A percentile compares a stretch with the other conserved stretches of the same genome.
Evolutionary conservation across 2,113 vertebrate species (phyloP).

Genomic region (Toxotes chatareus): DNA sequence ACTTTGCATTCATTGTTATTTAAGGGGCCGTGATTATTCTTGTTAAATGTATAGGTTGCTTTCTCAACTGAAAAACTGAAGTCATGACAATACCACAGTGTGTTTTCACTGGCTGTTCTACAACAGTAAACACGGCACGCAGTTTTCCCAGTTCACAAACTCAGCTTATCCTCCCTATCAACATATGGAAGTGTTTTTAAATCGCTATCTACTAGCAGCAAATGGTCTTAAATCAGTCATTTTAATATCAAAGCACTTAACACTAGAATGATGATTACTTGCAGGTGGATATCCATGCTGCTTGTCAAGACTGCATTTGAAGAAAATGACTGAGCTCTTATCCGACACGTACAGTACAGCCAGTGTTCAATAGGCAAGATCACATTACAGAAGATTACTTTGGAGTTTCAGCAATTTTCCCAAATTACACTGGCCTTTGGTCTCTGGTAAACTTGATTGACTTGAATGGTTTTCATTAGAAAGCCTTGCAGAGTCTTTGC

Average conservation of each 20-base stretch:
- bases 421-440: constrained; percentile 86
- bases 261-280: constrained; percentile 86
- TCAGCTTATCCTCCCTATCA: constrained; percentile 74
- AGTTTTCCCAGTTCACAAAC: constrained; percentile 53
- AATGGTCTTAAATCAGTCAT: constrained; percentile 85
- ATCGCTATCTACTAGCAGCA: constrained; percentile 81
- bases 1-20: background rate
- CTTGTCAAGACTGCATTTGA: constrained; percentile 81
- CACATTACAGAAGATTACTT: constrained; percentile 86
- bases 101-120: constrained; percentile 54
- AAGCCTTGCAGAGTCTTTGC: constrained; percentile 59
- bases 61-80: constrained; percentile 17
- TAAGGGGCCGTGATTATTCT: constrained; percentile 22
- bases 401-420: constrained; percentile 83
- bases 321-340: constrained; percentile 85
- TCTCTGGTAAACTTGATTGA: constrained; percentile 83
- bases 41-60: constrained; percentile 18
- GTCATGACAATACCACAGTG: background rate
- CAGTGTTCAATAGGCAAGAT: constrained; percentile 80
- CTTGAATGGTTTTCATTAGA: constrained; percentile 87
- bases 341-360: constrained; percentile 85
- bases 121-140: constrained; percentile 46
- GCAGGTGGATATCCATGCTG: constrained; percentile 79
- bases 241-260: constrained; percentile 88
- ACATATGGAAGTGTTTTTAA: constrained; percentile 83